These are phyloP conservation scores for Oryctolagus cuniculus DNA, from an alignment of 2,113 vertebrate species.

Conservation along the genomic window DNA sequence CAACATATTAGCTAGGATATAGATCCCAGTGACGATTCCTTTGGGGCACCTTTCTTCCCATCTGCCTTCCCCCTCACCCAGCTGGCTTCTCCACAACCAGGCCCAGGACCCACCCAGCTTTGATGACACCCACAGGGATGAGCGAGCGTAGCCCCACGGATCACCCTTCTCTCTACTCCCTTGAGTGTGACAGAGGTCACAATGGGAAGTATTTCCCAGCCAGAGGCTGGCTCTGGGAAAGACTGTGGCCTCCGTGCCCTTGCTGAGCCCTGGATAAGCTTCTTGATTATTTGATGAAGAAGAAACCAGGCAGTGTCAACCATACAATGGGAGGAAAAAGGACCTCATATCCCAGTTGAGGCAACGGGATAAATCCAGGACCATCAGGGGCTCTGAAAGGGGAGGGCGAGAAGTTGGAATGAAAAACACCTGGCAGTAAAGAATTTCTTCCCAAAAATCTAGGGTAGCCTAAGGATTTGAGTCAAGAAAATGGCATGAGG, in stretches of 20 bases:
- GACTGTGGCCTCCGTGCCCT: neutral
- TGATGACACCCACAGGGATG: neutral
- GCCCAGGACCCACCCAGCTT: neutral
- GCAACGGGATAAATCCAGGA: neutral
- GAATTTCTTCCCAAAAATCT: neutral
- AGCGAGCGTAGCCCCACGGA: neutral
- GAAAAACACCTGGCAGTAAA: neutral
- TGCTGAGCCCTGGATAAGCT: neutral
- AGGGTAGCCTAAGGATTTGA: neutral
- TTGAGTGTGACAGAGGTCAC: neutral
- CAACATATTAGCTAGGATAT: neutral
- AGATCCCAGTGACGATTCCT: neutral
- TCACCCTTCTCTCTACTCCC: neutral
- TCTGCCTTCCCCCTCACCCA: neutral
- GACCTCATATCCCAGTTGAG: neutral
- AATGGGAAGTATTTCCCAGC: neutral
- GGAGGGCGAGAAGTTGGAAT: neutral
- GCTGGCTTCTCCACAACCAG: neutral
- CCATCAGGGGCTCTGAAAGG: neutral
- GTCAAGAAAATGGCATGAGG: slow-evolving; percentile 22
- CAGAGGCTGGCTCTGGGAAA: neutral
- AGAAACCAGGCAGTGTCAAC: neutral
- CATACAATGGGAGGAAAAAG: neutral
- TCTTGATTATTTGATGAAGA: neutral
- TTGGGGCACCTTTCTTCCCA: neutral